A percentile compares a stretch with the other conserved stretches of the same genome.
Evolutionary conservation across 2,888 invertebrate species (phyloP).

Genomic region (Scaptomyza parva): DNA sequence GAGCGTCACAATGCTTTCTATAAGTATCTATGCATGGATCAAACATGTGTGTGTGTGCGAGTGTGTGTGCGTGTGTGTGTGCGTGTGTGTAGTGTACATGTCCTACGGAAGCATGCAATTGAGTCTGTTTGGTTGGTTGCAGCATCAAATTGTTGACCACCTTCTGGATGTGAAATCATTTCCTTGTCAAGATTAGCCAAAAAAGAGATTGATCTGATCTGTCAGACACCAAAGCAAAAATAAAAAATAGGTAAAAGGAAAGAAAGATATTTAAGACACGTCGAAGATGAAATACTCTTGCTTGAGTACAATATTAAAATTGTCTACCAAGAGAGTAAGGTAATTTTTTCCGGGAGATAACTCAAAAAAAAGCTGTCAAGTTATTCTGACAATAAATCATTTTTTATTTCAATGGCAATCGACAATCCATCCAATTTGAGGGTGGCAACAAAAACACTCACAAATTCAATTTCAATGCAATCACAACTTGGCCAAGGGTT

Average conservation of each 20-base stretch:
- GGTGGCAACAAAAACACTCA: constrained; percentile 45
- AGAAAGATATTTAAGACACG: constrained; percentile 7
- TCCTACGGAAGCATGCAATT: constrained; percentile 62
- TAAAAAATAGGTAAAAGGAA: not conserved
- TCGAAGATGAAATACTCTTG: not conserved
- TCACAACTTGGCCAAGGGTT: constrained; percentile 39
- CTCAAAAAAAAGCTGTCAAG: not conserved
- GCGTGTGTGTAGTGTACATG: constrained; percentile 17
- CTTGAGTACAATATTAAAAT: not conserved
- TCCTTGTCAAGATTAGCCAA: constrained; percentile 66
- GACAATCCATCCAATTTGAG: not conserved
- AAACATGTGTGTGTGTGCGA: constrained; percentile 7
- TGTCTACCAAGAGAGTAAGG: not conserved
- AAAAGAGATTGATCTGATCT: constrained; percentile 63
- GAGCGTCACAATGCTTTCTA: constrained; percentile 60
- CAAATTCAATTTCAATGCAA: constrained; percentile 75
- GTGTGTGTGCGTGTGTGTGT: not conserved
- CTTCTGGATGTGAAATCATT: constrained; percentile 56
- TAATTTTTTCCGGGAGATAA: not conserved
- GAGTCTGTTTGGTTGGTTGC: constrained; percentile 34
- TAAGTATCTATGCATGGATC: constrained; percentile 23
- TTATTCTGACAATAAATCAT: not conserved
- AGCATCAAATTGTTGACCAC: constrained; percentile 28
- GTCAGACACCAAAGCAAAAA: constrained; percentile 14
- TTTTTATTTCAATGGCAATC: not conserved